Percentiles rank a stretch among this genome's conserved stretches.
These are phyloP conservation scores for Fringilla coelebs DNA, from an alignment of 2,797 vertebrate species.

Conservation along the genomic window DNA sequence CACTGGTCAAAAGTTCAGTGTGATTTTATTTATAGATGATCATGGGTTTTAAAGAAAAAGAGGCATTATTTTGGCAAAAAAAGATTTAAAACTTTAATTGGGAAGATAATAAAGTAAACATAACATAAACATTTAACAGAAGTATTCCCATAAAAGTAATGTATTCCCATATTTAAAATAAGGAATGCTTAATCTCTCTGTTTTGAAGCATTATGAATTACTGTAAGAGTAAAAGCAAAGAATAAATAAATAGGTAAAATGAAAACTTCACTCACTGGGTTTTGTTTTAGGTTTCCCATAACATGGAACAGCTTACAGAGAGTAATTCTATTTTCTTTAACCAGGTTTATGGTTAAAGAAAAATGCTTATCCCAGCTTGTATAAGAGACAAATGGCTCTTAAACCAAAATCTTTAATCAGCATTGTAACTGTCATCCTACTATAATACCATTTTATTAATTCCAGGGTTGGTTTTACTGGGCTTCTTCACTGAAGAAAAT, in stretches of 20 bases:
- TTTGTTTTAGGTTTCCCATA: background rate
- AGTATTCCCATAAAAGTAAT: too few species aligned
- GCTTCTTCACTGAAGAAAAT: background rate
- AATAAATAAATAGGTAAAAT: background rate
- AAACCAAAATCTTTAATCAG: background rate
- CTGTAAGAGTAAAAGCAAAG: background rate
- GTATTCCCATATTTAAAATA: background rate
- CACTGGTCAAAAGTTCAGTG: background rate
- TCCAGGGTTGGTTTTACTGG: background rate
- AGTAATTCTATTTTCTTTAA: background rate
- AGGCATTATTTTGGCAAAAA: background rate
- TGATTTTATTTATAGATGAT: background rate
- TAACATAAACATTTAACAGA: too few species aligned
- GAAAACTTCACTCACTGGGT: background rate
- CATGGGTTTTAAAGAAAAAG: background rate
- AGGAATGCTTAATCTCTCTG: background rate
- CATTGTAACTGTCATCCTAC: background rate
- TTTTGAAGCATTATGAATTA: background rate
- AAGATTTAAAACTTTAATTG: background rate
- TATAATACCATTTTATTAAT: background rate
- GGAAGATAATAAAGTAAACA: background rate
- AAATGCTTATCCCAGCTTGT: background rate
- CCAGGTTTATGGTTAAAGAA: background rate
- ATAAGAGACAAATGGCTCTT: background rate
- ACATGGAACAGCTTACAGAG: background rate